Conservation (phyloP, 2,113 vertebrate genomes). For the Tetrao urogallus region DNA sequence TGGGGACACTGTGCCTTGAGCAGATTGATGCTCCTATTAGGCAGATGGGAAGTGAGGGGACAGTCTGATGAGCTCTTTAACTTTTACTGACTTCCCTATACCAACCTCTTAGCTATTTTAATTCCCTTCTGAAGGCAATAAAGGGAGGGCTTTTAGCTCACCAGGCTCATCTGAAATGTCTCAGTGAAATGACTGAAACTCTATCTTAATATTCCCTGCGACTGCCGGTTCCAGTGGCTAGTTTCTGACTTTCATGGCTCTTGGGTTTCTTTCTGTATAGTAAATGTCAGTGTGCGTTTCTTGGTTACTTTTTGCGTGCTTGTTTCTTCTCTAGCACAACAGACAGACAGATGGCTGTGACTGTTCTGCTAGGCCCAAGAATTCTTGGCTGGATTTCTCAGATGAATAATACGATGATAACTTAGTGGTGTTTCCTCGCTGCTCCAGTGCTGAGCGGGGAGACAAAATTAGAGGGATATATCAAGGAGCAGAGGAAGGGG, state of each 20-base stretch:
- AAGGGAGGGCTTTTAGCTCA: not conserved
- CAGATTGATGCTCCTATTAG: not conserved
- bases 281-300: not conserved
- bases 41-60: not conserved
- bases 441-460: not conserved
- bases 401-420: conserved; percentile 21
- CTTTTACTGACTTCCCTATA: not conserved
- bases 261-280: not conserved
- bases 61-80: not conserved
- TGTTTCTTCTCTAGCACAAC: not conserved
- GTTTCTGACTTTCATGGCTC: not conserved
- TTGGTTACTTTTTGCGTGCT: not conserved
- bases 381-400: conserved; percentile 29
- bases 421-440: not conserved
- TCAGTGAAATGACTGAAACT: not conserved
- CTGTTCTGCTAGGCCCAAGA: conserved; percentile 33
- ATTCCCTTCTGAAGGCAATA: conserved; percentile 31
- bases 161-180: not conserved
- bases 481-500: not conserved
- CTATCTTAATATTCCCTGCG: not conserved
- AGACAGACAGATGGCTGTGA: conserved; percentile 40
- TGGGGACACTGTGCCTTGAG: not conserved
- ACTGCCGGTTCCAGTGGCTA: not conserved
- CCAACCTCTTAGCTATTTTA: not conserved
- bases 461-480: conserved; percentile 7